Evolutionary conservation across 2,113 vertebrate genomes (phyloP).

Genomic region (Lipotes vexillifer): DNA sequence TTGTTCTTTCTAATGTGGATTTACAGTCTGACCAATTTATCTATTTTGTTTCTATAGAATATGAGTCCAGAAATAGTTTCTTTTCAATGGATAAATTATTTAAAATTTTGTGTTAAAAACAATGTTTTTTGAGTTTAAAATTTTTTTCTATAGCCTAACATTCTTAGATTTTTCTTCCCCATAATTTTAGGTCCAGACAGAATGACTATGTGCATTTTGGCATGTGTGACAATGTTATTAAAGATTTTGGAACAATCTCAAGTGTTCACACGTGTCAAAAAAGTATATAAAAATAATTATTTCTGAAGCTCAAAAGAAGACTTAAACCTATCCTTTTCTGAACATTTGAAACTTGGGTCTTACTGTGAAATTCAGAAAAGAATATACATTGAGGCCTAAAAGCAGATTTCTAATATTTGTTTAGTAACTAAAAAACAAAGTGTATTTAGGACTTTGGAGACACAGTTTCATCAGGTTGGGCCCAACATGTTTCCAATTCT

Average conservation of each 20-base stretch:
- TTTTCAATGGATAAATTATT: neutral
- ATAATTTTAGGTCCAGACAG: neutral
- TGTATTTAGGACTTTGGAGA: neutral
- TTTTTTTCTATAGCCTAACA: neutral
- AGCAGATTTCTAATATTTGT: neutral
- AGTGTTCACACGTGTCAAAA: neutral
- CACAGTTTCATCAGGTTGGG: neutral
- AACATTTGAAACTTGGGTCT: neutral
- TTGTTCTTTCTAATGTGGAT: neutral
- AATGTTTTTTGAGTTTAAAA: neutral
- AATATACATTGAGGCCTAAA: neutral
- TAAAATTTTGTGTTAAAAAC: neutral
- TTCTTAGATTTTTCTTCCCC: neutral
- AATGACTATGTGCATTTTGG: conserved; percentile 10
- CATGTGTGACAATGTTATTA: neutral
- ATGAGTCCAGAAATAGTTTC: neutral
- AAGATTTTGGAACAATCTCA: neutral
- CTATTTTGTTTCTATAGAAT: neutral
- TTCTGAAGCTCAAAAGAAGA: neutral
- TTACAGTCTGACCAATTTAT: neutral
- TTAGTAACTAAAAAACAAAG: neutral
- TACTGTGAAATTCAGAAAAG: neutral
- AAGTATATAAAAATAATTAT: conserved; percentile 11
- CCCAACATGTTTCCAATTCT: neutral
- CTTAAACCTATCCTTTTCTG: neutral